Conservation (phyloP, 2,113 vertebrate species). For the Eublepharis macularius region DNA sequence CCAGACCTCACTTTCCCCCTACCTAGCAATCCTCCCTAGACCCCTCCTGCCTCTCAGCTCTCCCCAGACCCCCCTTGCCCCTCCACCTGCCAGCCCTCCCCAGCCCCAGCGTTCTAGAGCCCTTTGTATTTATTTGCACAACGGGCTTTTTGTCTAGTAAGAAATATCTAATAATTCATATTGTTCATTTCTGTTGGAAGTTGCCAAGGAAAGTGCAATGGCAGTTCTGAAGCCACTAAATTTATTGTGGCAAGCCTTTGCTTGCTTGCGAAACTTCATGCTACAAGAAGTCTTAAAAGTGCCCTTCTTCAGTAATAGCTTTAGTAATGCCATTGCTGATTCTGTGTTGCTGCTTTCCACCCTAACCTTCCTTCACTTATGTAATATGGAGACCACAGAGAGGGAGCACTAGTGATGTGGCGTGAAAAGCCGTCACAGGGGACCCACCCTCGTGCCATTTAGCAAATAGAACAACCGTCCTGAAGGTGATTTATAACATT, state of each 20-base stretch:
- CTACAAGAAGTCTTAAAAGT: not conserved
- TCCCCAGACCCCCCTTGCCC: no score
- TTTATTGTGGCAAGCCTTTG: not conserved
- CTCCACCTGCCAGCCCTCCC: no score
- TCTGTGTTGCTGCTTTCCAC: not conserved
- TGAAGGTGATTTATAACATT: no score
- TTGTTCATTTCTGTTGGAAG: not conserved
- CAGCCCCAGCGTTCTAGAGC: no score
- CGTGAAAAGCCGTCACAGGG: not conserved
- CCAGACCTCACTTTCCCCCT: no score
- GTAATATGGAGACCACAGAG: not conserved
- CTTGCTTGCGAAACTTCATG: not conserved
- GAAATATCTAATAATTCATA: no score
- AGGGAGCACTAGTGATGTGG: not conserved
- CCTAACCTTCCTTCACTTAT: not conserved
- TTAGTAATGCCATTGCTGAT: not conserved
- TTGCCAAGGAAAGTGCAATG: not conserved
- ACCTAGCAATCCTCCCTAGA: no score
- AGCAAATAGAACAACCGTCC: no score
- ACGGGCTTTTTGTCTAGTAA: no score
- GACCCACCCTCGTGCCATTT: not conserved
- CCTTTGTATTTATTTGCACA: no score
- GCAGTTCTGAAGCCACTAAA: not conserved
- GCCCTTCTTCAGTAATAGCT: no score
- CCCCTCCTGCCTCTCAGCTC: no score